Evolutionary conservation across 2,888 invertebrate genomes (phyloP).

Genomic region (Stenotaenia linearis): DNA sequence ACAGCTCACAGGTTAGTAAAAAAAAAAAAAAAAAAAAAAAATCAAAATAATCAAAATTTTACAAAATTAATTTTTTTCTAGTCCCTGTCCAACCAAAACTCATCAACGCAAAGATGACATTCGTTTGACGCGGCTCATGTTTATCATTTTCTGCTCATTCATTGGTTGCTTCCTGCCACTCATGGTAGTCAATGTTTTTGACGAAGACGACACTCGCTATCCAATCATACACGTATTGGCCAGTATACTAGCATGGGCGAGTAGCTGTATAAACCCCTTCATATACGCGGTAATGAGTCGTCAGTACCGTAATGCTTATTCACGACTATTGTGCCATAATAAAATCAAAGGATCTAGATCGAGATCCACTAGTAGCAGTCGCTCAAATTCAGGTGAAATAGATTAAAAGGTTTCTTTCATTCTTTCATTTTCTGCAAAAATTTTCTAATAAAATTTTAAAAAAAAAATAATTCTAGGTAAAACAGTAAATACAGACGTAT

Average conservation of each 20-base stretch:
- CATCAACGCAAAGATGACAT: constrained; percentile 56
- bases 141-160: constrained; percentile 80
- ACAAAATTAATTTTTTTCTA: neutral
- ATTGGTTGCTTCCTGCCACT: constrained; percentile 78
- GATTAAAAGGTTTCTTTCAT: no score
- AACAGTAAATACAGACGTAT: constrained; percentile 42
- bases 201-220: constrained; percentile 57
- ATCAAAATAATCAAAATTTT: neutral
- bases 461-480: constrained; percentile 33
- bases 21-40: constrained; percentile 43
- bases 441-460: neutral
- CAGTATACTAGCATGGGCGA: constrained; percentile 82
- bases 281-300: constrained; percentile 85
- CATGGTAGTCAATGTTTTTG: constrained; percentile 81
- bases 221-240: constrained; percentile 76
- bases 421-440: no score
- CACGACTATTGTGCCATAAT: constrained; percentile 40
- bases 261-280: constrained; percentile 81
- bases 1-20: constrained; percentile 67
- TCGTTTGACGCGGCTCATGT: constrained; percentile 76
- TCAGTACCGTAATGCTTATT: constrained; percentile 60
- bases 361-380: constrained; percentile 37
- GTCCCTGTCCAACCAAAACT: neutral
- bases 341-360: constrained; percentile 16
- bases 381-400: constrained; percentile 40